Conservation (phyloP, 1,140 invertebrate genomes). For the Euura saliciscinereae region DNA sequence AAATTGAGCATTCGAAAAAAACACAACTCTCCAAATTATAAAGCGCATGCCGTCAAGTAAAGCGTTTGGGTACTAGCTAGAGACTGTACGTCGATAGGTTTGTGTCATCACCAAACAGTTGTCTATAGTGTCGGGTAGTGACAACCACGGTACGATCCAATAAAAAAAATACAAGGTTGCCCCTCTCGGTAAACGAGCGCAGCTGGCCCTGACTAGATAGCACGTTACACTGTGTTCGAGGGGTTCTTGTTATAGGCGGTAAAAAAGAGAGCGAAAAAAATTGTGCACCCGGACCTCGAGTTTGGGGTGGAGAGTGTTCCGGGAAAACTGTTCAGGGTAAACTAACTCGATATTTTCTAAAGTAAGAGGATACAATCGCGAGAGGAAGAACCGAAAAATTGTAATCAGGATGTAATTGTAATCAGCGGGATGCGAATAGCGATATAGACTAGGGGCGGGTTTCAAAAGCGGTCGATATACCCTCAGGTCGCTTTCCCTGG, state of each 20-base stretch:
- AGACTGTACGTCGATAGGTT: too few species aligned
- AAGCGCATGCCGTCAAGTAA: too few species aligned
- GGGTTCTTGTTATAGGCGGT: background rate
- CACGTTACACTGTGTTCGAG: background rate
- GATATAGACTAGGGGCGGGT: background rate
- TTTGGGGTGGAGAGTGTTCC: background rate
- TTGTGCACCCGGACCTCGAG: too few species aligned
- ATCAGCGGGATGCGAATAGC: background rate
- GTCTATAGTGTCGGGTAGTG: background rate
- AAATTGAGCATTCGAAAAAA: too few species aligned
- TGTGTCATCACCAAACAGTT: too few species aligned
- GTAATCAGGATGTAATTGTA: background rate
- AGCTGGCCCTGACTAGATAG: background rate
- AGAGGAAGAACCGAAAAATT: background rate
- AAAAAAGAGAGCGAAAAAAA: background rate
- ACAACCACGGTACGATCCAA: background rate
- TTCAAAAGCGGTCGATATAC: conserved; percentile 5
- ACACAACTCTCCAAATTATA: too few species aligned
- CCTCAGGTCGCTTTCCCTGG: background rate
- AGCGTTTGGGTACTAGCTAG: too few species aligned
- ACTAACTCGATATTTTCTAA: background rate
- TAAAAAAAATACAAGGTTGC: background rate
- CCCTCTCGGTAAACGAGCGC: background rate
- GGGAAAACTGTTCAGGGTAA: background rate
- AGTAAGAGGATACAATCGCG: background rate